Evolutionary conservation across 2,797 vertebrate species (phyloP).

Genomic region (Rhincodon typus): DNA sequence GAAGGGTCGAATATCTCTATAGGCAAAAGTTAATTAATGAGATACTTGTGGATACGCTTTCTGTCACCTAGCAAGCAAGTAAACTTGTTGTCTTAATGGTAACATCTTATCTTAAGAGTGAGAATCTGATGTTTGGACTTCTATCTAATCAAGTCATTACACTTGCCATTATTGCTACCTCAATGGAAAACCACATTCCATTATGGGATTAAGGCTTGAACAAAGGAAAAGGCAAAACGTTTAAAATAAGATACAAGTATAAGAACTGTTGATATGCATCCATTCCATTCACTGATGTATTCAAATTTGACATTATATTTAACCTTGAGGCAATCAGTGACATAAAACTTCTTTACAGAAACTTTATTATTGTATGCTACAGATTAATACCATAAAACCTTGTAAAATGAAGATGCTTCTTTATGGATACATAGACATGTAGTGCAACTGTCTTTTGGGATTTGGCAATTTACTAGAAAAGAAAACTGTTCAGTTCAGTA

Average conservation of each 20-base stretch:
- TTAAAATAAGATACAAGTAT: background rate
- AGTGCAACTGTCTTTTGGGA: constrained; percentile 34
- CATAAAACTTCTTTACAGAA: background rate
- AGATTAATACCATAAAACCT: background rate
- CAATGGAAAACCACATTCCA: background rate
- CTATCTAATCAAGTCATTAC: too few species aligned
- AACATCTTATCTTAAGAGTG: too few species aligned
- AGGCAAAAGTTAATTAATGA: too few species aligned
- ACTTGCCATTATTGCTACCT: background rate
- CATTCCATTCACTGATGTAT: background rate
- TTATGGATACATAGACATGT: constrained; percentile 1
- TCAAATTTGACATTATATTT: background rate
- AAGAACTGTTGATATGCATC: background rate
- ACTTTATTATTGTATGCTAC: constrained; percentile 26
- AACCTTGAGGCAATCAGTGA: constrained; percentile 1
- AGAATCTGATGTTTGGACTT: too few species aligned
- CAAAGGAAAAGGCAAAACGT: background rate
- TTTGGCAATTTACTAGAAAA: constrained; percentile 11
- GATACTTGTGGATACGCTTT: too few species aligned
- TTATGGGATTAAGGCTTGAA: background rate
- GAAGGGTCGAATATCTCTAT: too few species aligned
- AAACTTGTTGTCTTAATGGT: too few species aligned
- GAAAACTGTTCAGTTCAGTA: constrained; percentile 18
- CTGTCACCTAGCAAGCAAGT: too few species aligned
- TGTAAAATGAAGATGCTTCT: background rate